Conservation (phyloP, 2,113 vertebrate species). For the Muntiacus reevesi region DNA sequence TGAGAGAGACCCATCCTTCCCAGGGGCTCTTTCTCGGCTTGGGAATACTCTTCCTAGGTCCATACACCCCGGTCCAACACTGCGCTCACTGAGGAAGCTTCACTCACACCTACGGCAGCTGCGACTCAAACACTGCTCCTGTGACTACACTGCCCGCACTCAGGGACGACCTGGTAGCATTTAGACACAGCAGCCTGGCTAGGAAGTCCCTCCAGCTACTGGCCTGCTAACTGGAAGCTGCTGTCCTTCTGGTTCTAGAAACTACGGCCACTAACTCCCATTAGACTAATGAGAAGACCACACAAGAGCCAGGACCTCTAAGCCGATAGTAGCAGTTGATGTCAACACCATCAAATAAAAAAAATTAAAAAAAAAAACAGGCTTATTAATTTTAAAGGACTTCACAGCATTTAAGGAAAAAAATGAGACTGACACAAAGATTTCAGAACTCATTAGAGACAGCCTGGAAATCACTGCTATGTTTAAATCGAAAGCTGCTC, state of each 20-base stretch:
- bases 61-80: fast-evolving
- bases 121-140: neutral
- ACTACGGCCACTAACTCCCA: neutral
- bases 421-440: constrained; percentile 38
- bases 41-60: neutral
- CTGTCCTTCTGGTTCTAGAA: neutral
- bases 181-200: neutral
- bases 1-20: neutral
- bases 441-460: constrained; percentile 51
- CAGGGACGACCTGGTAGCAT: fast-evolving
- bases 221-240: neutral
- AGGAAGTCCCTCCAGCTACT: neutral
- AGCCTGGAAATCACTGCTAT: neutral
- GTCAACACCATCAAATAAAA: neutral
- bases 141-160: fast-evolving
- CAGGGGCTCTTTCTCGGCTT: neutral
- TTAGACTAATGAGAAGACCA: neutral
- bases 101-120: fast-evolving
- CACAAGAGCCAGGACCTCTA: neutral
- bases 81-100: no score
- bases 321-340: neutral
- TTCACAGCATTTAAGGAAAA: constrained; percentile 38
- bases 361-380: neutral
- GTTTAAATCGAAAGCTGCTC: constrained; percentile 42
- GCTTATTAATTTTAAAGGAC: constrained; percentile 46